Evolutionary conservation across 2,797 vertebrate genomes (phyloP).

Genomic region (Lepilemur septentrionalis): DNA sequence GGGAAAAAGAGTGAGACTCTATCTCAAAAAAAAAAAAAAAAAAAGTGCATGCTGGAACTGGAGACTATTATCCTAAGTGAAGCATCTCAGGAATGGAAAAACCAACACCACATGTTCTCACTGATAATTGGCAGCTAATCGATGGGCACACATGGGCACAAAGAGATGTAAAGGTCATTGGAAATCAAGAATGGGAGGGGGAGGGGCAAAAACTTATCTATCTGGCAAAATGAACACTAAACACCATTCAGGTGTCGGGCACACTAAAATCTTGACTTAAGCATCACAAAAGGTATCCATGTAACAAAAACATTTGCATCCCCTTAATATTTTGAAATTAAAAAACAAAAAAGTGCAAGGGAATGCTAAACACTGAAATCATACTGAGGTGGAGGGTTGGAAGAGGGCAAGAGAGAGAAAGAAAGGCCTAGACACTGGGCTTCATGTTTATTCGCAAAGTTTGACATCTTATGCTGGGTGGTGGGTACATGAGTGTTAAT

Average conservation of each 20-base stretch:
- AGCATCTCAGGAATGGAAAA: not conserved
- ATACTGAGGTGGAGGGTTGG: accelerated
- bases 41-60: not conserved
- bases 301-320: not conserved
- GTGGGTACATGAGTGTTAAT: not conserved
- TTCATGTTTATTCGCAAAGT: not conserved
- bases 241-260: not conserved
- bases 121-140: not conserved
- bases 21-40: no score
- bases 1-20: no score
- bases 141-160: not conserved
- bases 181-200: not conserved
- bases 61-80: not conserved
- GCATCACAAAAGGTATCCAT: not conserved
- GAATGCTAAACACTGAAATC: not conserved
- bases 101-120: not conserved
- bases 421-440: not conserved
- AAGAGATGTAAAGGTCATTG: not conserved
- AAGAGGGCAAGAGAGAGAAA: no score
- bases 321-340: not conserved
- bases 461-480: not conserved
- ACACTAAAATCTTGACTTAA: not conserved
- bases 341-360: not conserved
- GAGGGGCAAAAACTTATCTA: not conserved
- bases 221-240: not conserved